A percentile compares a stretch with the other conserved stretches of the same genome.
phyloP scores from a whole-genome alignment of 2,113 vertebrate species.

The Nothoprocta pentlandii region DNA sequence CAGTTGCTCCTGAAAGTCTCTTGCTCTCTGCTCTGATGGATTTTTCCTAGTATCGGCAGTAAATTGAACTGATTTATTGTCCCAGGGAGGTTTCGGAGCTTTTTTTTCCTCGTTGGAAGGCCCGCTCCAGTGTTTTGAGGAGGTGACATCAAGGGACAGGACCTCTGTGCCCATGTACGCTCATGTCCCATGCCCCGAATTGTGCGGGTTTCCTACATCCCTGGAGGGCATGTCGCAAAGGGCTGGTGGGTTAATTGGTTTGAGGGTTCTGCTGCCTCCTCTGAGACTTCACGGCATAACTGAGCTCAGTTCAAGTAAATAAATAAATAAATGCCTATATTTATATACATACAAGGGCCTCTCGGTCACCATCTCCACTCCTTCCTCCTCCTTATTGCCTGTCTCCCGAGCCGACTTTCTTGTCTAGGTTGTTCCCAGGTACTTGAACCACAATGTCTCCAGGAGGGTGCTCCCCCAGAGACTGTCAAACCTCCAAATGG shows the following conservation, averaged over 20 bases:
- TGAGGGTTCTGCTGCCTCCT: not conserved
- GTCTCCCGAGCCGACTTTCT: not conserved
- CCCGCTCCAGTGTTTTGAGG: not conserved
- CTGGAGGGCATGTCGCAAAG: accelerated
- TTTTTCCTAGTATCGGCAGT: not conserved
- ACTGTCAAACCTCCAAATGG: too few species aligned
- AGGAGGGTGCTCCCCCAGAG: too few species aligned
- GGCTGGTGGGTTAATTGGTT: not conserved
- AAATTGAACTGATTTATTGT: not conserved
- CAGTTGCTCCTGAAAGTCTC: accelerated
- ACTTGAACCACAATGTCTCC: not conserved
- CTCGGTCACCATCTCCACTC: not conserved
- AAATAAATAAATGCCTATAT: not conserved
- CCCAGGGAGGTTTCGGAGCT: conserved; percentile 3
- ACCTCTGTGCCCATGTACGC: accelerated
- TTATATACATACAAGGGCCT: not conserved
- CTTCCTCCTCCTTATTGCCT: not conserved
- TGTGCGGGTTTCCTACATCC: accelerated
- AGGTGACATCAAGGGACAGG: not conserved
- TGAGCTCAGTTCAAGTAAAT: not conserved
- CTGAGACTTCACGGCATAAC: not conserved
- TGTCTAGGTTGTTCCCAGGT: not conserved
- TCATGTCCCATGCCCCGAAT: accelerated
- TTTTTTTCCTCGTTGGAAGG: not conserved
- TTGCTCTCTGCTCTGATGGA: not conserved